phyloP scores from a whole-genome alignment of 2,797 vertebrate species.

The Chiloscyllium punctatum region DNA sequence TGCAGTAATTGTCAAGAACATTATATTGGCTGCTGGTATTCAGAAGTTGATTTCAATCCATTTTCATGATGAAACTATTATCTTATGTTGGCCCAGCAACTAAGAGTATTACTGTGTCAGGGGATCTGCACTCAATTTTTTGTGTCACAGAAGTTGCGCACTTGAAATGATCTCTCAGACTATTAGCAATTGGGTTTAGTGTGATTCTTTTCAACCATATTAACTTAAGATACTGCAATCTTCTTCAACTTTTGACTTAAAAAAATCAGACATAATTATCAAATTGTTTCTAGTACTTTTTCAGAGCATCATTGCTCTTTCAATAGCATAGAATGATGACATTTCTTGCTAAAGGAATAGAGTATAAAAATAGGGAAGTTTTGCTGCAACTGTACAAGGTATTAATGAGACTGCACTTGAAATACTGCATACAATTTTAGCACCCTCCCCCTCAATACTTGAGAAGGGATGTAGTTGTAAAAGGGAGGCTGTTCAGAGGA shows the following conservation, averaged over 20 bases:
- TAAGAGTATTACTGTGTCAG: neutral
- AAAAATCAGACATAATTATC: neutral
- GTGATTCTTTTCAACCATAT: neutral
- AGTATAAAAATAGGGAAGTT: no score
- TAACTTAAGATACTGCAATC: neutral
- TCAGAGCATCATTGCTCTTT: neutral
- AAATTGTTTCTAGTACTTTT: neutral
- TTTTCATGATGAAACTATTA: neutral
- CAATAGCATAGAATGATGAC: neutral
- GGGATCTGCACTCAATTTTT: neutral
- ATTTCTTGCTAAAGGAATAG: no score
- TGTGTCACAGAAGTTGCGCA: neutral
- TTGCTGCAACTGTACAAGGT: no score
- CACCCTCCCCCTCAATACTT: no score
- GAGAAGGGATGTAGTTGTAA: no score
- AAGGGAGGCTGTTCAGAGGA: no score
- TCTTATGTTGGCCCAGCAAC: neutral
- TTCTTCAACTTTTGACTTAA: neutral
- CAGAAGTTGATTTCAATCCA: neutral
- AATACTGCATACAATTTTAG: no score
- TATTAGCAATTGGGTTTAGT: neutral
- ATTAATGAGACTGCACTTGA: no score
- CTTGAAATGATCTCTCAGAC: neutral
- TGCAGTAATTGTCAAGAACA: neutral
- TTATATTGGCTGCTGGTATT: neutral